phyloP scores from a whole-genome alignment of 2,113 vertebrate species.

The Chaetodon auriga region DNA sequence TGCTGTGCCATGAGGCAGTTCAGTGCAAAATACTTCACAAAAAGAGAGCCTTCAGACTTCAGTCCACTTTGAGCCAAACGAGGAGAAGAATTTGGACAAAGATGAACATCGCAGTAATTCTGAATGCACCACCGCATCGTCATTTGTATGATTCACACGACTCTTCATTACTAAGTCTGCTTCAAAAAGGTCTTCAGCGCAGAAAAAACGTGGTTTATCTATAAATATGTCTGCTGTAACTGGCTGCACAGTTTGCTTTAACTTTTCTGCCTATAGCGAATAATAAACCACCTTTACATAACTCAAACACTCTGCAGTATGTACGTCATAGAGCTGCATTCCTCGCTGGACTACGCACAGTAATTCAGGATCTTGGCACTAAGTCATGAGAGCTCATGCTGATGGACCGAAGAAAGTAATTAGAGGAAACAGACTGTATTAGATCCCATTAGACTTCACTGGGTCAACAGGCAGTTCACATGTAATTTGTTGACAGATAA shows the following conservation, averaged over 20 bases:
- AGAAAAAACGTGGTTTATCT: not conserved
- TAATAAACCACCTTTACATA: conserved; percentile 15
- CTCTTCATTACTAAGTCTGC: conserved; percentile 10
- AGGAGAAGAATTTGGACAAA: not conserved
- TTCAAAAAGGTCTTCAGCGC: not conserved
- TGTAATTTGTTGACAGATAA: conserved; percentile 43
- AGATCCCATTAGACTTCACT: conserved; percentile 41
- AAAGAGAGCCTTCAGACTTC: not conserved
- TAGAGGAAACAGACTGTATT: conserved; percentile 65
- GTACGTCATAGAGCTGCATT: conserved; percentile 32
- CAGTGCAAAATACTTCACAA: not conserved
- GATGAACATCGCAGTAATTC: not conserved
- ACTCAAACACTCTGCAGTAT: conserved; percentile 8
- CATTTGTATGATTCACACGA: not conserved
- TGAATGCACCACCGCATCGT: not conserved
- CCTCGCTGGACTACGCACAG: conserved; percentile 20
- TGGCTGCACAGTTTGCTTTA: not conserved
- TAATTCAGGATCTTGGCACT: conserved; percentile 45
- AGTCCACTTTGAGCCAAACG: not conserved
- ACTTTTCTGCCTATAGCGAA: not conserved
- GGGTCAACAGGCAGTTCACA: conserved; percentile 36
- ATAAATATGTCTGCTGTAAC: not conserved
- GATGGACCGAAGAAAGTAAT: conserved; percentile 67
- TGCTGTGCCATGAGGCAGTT: conserved; percentile 8
- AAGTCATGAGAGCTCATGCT: conserved; percentile 59